phyloP scores from a whole-genome alignment of 2,113 vertebrate species.

The Apteryx mantelli region DNA sequence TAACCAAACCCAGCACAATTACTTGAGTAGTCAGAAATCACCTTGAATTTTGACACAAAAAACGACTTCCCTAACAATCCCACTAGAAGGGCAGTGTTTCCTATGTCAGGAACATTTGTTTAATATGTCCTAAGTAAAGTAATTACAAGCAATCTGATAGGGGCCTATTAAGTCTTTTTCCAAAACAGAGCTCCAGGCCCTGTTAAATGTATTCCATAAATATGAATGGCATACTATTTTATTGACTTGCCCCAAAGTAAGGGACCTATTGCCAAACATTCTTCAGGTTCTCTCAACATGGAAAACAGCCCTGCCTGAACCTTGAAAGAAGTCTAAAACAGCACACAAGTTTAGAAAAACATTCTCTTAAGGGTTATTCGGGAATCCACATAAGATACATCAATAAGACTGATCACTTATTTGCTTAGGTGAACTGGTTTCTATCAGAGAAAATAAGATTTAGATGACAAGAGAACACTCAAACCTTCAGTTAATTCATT shows the following conservation, averaged over 20 bases:
- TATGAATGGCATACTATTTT: not conserved
- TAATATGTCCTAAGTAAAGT: not conserved
- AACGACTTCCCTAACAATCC: not conserved
- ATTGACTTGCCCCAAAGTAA: not conserved
- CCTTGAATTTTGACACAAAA: not conserved
- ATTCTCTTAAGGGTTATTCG: not conserved
- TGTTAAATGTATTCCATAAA: rapidly evolving
- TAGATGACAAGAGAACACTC: not conserved
- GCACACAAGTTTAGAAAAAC: not conserved
- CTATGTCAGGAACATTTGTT: not conserved
- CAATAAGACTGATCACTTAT: not conserved
- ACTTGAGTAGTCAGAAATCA: not conserved
- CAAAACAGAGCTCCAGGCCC: not conserved
- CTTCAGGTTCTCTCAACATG: not conserved
- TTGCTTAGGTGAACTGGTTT: not conserved
- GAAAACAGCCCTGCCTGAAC: not conserved
- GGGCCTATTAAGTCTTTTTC: not conserved
- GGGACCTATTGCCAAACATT: not conserved
- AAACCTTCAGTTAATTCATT: not conserved
- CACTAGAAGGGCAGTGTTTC: not conserved
- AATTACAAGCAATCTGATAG: not conserved
- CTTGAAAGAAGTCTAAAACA: not conserved
- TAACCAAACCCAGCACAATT: not conserved
- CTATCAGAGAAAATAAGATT: not conserved
- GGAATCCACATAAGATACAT: rapidly evolving